phyloP scores from a whole-genome alignment of 2,113 vertebrate genomes.

The Sinocyclocheilus anophthalmus region DNA sequence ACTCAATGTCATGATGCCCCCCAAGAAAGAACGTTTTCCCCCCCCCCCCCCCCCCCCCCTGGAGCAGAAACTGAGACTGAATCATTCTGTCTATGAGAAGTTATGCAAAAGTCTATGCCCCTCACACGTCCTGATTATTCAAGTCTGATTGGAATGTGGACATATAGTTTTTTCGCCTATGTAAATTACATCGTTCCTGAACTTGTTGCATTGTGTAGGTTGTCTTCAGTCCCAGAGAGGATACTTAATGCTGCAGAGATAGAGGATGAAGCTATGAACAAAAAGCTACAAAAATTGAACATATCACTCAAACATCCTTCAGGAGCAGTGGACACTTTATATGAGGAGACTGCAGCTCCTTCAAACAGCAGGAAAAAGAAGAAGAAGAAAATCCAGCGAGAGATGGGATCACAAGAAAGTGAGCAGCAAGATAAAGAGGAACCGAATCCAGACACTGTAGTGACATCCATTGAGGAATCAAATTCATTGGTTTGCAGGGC shows the following conservation, averaged over 20 bases:
- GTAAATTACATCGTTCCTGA: conserved; percentile 21
- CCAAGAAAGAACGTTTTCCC: too few relatives aligned
- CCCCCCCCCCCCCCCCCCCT: too few relatives aligned
- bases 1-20: conserved; percentile 60
- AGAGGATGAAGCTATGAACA: too few relatives aligned
- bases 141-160: neutral
- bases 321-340: neutral
- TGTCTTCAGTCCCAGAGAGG: conserved; percentile 61
- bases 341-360: neutral
- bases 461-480: conserved; percentile 20
- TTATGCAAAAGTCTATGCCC: conserved; percentile 52
- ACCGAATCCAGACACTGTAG: neutral
- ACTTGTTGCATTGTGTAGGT: conserved; percentile 42
- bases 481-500: too few relatives aligned
- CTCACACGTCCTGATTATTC: neutral
- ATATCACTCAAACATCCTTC: too few relatives aligned
- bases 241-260: too few relatives aligned
- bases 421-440: neutral
- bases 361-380: conserved; percentile 56
- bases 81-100: neutral
- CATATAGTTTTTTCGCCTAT: conserved; percentile 5
- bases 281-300: too few relatives aligned
- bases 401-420: neutral
- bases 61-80: conserved; percentile 29
- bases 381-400: conserved; percentile 41